Conservation (phyloP, 2,113 vertebrate genomes). For the Chionomys nivalis region DNA sequence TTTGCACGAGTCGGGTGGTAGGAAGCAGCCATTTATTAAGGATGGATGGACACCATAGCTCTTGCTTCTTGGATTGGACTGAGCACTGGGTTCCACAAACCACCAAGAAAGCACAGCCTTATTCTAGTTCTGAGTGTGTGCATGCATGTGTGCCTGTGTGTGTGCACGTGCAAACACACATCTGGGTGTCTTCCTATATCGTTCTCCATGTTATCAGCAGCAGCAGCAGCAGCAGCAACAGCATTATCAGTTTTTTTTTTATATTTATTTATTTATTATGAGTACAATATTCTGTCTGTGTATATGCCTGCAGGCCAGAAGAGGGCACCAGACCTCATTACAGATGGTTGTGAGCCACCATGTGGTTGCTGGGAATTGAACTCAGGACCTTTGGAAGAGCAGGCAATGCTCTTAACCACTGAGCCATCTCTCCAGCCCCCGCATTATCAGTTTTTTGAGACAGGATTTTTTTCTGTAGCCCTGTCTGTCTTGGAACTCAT, state of each 20-base stretch:
- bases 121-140: neutral
- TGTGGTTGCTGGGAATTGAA: no score
- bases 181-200: neutral
- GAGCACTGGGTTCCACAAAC: neutral
- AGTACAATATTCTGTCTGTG: no score
- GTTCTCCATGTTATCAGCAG: neutral
- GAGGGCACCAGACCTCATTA: no score
- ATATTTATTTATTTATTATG: no score
- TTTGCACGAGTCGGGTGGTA: no score
- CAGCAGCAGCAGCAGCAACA: neutral
- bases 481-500: neutral
- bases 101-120: neutral
- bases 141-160: neutral
- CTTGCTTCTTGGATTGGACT: neutral
- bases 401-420: no score
- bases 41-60: neutral
- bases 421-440: no score
- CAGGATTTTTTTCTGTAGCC: neutral
- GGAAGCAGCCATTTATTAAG: neutral
- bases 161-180: neutral
- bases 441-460: neutral
- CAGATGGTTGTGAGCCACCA: no score
- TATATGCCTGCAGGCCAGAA: no score
- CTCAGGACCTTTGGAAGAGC: no score
- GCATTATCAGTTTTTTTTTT: neutral